These are phyloP conservation scores for Catocala fraxini DNA, from an alignment of 2,888 invertebrate genomes.

Conservation along the genomic window DNA sequence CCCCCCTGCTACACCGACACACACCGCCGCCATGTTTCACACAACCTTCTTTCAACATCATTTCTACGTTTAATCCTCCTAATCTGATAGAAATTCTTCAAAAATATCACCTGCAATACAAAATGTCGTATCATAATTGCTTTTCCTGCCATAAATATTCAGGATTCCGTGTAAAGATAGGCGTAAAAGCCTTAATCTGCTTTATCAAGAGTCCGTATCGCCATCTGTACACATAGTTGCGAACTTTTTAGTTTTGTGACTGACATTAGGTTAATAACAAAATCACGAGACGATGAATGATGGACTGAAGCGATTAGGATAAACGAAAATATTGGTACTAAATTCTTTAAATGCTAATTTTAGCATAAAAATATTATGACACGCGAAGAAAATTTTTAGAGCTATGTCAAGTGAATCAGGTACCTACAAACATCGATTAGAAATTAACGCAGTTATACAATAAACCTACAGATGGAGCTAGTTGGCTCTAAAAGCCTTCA, in stretches of 20 bases:
- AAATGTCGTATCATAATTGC: neutral
- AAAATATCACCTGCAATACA: neutral
- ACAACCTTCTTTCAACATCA: slow-evolving; percentile 55
- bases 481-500: slow-evolving; percentile 40
- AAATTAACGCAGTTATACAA: slow-evolving; percentile 24
- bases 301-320: neutral
- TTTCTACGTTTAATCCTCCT: neutral
- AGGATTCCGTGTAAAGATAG: slow-evolving; percentile 21
- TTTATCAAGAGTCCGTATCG: slow-evolving; percentile 55
- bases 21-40: slow-evolving; percentile 69
- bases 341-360: too few species aligned
- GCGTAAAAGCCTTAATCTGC: slow-evolving; percentile 71
- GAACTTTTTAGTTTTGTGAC: slow-evolving; percentile 5
- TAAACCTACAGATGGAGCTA: slow-evolving; percentile 56
- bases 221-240: slow-evolving; percentile 61
- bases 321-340: neutral
- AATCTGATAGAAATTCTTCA: neutral
- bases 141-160: slow-evolving; percentile 1
- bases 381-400: too few species aligned
- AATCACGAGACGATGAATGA: slow-evolving; percentile 25
- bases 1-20: slow-evolving; percentile 76
- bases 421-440: neutral
- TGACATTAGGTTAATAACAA: slow-evolving; percentile 14
- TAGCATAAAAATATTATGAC: too few species aligned
- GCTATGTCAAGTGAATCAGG: neutral